Base-by-base conservation (phyloP, 2,113 vertebrate species). In the Prunella fulvescens region DNA sequence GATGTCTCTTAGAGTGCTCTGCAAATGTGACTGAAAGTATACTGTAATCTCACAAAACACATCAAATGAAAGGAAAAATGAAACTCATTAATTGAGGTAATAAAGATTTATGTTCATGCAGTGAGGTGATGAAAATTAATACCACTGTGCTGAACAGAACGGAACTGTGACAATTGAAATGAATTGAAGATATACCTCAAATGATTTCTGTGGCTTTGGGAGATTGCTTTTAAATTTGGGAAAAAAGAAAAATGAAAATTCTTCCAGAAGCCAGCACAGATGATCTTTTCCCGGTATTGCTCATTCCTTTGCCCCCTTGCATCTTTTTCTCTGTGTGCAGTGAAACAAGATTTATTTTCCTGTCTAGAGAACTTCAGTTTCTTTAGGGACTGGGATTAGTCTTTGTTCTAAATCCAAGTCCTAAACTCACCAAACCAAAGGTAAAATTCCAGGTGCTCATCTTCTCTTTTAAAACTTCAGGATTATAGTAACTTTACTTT, bases 111-210 rank as follows among this genome's bases (percentile, higher is more conserved):
- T 93, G 73, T 90, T 88, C 51, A 84, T 51, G 72, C 83, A 81
- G 47, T 60, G 83, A 92, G n/a, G 64, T 74, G 86, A 50, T 71
- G 86, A 95, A 94, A 96, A 95, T 81, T 93, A 90, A 86, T 83
- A 79, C 18, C 19, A 44, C 39, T 84, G 64, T 64, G 35, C 22
- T 67, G 60, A 86, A 81, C 2, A 7, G 39, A 91, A 91, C 0
- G 1, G 28, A 86, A 93, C 39, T 74, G 56, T 83, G 64, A 86
- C 69, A 76, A 88, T 12, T 51, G 35, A 90, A 92, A 88, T 86
- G 80, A 80, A 86, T 66, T 78, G 51, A 93, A 94, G 47, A 81
- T 62, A 90, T 40, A 81, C 26, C 76, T 88, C 67, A 70, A 62
- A 29, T 83, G 33, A 69, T 73, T 94, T 86, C 39, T 28, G 17